Base-by-base conservation (phyloP, 2,797 vertebrate species). In the Antennarius maculatus region DNA sequence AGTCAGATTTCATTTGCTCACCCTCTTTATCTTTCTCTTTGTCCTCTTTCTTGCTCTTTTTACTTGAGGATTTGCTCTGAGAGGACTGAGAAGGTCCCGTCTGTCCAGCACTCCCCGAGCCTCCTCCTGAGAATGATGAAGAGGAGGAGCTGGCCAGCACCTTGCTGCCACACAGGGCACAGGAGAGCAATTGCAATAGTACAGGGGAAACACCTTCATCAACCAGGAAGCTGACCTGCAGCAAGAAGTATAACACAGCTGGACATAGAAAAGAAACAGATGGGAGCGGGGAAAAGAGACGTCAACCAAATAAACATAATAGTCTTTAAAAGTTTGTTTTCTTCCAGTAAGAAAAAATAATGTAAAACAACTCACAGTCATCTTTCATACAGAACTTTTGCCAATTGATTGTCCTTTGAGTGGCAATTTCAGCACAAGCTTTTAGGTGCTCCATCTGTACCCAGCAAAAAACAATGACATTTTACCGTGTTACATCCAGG, bases 381-480 rank as follows among this genome's bases (percentile, higher is more conserved):
- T 99, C 98, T 86, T 99, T 99, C 89, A 99, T 95, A 87, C 97
- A 99, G 90, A 99, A 99, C 62, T 98, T 99, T 91, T 99, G 98
- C 98, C 98, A 99, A 92, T 99, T 99, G 66, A 97, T 88, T 0
- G 97, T 99, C 45, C 97, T 89, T 87, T 99, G 98, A 0, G 97
- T 97, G 53, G 98, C 96, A 4, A 99, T 99, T 93, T 99, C 98
- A 6, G 98, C 97, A 79, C 98, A 99, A 54, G 97, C 97, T 84
- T 99, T 99, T 7, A 99, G 84, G 51, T 99, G 98, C 47, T 99
- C 98, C 97, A 99, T 99, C 98, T 99, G 69, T 31, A 74, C 48
- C 29, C 54, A 79, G 23, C 65, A 23, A 79, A 69, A 4, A 1
- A 39, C 41, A 6, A 16, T 10, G 3, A 1, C 14, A 50, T 5